These are phyloP conservation scores for Bovichtus diacanthus DNA, from an alignment of 2,797 vertebrate genomes.

Conservation along the genomic window DNA sequence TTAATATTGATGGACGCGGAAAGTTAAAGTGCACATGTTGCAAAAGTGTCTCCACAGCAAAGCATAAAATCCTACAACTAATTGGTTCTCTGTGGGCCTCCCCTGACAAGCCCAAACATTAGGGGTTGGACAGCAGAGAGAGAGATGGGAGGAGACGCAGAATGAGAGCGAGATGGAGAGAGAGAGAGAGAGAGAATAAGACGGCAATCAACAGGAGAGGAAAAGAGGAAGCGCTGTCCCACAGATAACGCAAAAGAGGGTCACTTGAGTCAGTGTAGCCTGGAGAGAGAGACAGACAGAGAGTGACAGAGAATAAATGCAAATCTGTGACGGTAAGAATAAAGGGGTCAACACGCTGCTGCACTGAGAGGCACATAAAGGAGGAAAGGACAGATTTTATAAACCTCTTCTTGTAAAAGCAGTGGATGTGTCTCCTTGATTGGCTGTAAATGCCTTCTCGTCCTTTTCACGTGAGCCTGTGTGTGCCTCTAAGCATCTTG, in stretches of 20 bases:
- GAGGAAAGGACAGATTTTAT: neutral
- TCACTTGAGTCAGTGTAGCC: neutral
- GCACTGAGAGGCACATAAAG: neutral
- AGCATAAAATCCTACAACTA: slow-evolving; percentile 62
- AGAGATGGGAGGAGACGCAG: slow-evolving; percentile 32
- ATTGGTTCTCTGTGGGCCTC: slow-evolving; percentile 74
- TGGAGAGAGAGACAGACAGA: neutral
- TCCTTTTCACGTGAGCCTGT: neutral
- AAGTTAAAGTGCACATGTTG: slow-evolving; percentile 59
- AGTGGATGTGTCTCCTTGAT: neutral
- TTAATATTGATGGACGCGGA: slow-evolving; percentile 56
- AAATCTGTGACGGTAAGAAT: neutral
- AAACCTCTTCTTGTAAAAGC: too few species aligned
- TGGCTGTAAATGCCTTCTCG: neutral
- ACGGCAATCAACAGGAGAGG: neutral
- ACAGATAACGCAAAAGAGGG: neutral
- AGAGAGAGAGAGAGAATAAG: neutral
- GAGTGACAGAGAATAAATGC: neutral
- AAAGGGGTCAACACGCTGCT: neutral
- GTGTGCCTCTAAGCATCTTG: neutral
- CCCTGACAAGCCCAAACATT: slow-evolving; percentile 53
- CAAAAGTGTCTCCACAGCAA: slow-evolving; percentile 55
- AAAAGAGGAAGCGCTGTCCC: neutral
- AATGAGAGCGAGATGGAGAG: neutral
- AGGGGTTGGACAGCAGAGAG: slow-evolving; percentile 9